Percentiles rank a stretch among this genome's conserved stretches.
Evolutionary conservation across 2,113 vertebrate genomes (phyloP).

Genomic region (Alligator sinensis): DNA sequence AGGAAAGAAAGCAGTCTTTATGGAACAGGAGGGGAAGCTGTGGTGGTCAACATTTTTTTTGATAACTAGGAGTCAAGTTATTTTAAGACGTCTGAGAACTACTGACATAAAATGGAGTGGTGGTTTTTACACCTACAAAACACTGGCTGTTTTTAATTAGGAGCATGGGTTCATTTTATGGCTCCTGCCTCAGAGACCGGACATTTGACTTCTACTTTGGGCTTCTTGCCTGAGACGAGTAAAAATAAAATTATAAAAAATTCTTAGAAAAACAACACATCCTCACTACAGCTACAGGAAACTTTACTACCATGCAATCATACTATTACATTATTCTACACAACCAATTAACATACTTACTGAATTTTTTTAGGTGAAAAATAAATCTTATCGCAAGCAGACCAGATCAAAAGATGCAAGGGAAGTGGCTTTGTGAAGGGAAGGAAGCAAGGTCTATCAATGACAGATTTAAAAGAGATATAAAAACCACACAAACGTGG

Average conservation of each 20-base stretch:
- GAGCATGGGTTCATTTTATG: not conserved
- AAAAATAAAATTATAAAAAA: slow-evolving; percentile 41
- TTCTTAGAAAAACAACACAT: not conserved
- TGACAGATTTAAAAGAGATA: not conserved
- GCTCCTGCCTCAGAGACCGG: slow-evolving; percentile 26
- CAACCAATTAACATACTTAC: not conserved
- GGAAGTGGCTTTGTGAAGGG: not conserved
- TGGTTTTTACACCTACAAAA: slow-evolving; percentile 4
- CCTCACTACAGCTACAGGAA: slow-evolving; percentile 14
- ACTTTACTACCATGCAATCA: not conserved
- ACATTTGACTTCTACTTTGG: slow-evolving; percentile 47
- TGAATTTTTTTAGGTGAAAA: not conserved
- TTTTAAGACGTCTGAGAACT: slow-evolving; percentile 36
- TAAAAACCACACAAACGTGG: not conserved
- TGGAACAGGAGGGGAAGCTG: not conserved
- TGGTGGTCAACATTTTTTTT: not conserved
- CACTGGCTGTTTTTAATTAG: slow-evolving; percentile 33
- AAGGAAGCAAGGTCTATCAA: not conserved
- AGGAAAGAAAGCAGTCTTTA: not conserved
- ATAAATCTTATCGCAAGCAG: not conserved
- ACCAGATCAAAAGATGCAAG: not conserved
- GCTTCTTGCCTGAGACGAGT: slow-evolving; percentile 27
- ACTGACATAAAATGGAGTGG: not conserved
- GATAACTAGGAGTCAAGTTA: not conserved
- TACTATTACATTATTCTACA: not conserved